Conservation (phyloP, 2,888 invertebrate genomes). For the Gibbula magus region DNA sequence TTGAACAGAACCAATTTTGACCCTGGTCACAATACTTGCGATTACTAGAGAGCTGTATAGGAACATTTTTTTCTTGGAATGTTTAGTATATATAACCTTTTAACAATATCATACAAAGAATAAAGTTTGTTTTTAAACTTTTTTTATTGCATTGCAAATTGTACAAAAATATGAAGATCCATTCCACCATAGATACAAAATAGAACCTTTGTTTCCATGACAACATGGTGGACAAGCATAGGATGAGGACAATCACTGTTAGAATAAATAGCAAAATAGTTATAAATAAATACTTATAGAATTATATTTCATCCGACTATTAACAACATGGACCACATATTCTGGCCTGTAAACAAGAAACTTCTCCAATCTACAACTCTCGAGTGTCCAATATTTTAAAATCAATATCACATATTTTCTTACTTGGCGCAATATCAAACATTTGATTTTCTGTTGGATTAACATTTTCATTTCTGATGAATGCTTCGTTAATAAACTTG, state of each 20-base stretch:
- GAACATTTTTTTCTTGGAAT: too few species aligned
- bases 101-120: too few species aligned
- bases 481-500: too few species aligned
- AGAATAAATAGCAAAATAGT: slow-evolving; percentile 17
- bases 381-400: too few species aligned
- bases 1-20: too few species aligned
- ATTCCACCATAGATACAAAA: slow-evolving; percentile 18
- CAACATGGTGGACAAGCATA: slow-evolving; percentile 11
- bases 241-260: not conserved
- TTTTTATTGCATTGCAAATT: not conserved
- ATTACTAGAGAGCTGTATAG: too few species aligned
- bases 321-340: not conserved
- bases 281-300: slow-evolving; percentile 14
- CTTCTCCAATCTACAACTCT: not conserved
- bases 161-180: slow-evolving; percentile 23
- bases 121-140: not conserved
- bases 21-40: too few species aligned
- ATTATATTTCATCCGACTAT: not conserved
- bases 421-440: too few species aligned
- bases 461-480: too few species aligned
- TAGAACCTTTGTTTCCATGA: slow-evolving; percentile 16
- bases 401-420: too few species aligned
- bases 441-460: too few species aligned
- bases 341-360: not conserved
- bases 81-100: too few species aligned